These are phyloP conservation scores for Diorhabda elongata DNA, from an alignment of 1,140 invertebrate genomes.

Conservation along the genomic window DNA sequence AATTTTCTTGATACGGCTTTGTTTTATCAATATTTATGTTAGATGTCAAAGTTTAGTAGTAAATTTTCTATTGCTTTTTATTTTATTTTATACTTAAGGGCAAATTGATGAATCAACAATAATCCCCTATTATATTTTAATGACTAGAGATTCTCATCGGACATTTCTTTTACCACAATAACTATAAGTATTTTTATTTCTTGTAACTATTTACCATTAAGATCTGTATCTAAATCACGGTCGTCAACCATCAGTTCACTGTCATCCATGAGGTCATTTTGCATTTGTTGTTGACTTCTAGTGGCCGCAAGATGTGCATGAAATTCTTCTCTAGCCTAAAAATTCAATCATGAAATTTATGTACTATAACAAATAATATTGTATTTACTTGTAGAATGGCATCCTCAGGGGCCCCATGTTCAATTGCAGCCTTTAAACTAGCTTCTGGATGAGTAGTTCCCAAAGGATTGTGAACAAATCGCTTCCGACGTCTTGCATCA, in stretches of 20 bases:
- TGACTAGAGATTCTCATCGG: too few relatives aligned
- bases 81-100: too few relatives aligned
- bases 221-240: slow-evolving; percentile 87
- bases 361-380: too few relatives aligned
- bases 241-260: slow-evolving; percentile 88
- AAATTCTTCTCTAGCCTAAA: slow-evolving; percentile 80
- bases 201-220: slow-evolving; percentile 63
- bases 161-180: too few relatives aligned
- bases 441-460: slow-evolving; percentile 91
- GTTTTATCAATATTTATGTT: too few relatives aligned
- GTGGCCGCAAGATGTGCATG: slow-evolving; percentile 81
- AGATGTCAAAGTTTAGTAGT: too few relatives aligned
- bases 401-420: slow-evolving; percentile 87
- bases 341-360: background rate
- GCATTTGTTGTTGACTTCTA: slow-evolving; percentile 66
- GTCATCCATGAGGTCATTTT: slow-evolving; percentile 82
- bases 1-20: too few relatives aligned
- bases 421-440: slow-evolving; percentile 80
- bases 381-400: slow-evolving; percentile 72
- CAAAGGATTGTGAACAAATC: slow-evolving; percentile 92
- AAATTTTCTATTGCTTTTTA: too few relatives aligned
- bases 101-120: too few relatives aligned
- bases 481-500: slow-evolving; percentile 88
- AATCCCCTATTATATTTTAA: too few relatives aligned
- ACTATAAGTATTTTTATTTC: too few relatives aligned